Evolutionary conservation across 2,113 vertebrate genomes (phyloP).

Genomic region (Spheniscus mendiculus): DNA sequence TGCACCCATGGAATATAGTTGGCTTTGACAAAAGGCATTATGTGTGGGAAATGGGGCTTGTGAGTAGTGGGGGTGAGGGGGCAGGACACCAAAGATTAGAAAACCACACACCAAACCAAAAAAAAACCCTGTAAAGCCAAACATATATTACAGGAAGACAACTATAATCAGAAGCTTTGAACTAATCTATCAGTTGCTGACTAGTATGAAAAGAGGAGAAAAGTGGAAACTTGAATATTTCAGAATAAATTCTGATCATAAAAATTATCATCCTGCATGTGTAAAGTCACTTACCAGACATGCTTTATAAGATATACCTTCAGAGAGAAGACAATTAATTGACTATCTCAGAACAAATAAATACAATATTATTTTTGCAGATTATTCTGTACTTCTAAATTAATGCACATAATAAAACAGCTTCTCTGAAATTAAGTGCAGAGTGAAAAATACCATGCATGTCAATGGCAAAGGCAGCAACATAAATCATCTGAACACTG

Average conservation of each 20-base stretch:
- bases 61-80: background rate
- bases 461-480: background rate
- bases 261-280: background rate
- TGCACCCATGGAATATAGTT: background rate
- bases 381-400: background rate
- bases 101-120: too few species aligned
- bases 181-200: background rate
- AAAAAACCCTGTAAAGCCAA: background rate
- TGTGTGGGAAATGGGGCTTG: background rate
- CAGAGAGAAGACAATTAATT: background rate
- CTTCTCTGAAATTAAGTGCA: background rate
- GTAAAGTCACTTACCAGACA: background rate
- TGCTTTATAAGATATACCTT: background rate
- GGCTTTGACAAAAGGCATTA: background rate
- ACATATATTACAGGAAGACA: background rate
- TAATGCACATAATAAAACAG: background rate
- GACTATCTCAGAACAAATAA: background rate
- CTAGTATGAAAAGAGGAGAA: background rate
- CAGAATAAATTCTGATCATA: background rate
- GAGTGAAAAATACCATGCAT: background rate
- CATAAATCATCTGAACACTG: background rate
- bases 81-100: background rate
- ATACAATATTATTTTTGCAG: background rate
- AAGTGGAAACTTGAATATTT: background rate
- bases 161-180: background rate